Percentiles rank a stretch among this genome's conserved stretches.
Conservation (phyloP, 2,113 vertebrate species). For the Cinclus cinclus region DNA sequence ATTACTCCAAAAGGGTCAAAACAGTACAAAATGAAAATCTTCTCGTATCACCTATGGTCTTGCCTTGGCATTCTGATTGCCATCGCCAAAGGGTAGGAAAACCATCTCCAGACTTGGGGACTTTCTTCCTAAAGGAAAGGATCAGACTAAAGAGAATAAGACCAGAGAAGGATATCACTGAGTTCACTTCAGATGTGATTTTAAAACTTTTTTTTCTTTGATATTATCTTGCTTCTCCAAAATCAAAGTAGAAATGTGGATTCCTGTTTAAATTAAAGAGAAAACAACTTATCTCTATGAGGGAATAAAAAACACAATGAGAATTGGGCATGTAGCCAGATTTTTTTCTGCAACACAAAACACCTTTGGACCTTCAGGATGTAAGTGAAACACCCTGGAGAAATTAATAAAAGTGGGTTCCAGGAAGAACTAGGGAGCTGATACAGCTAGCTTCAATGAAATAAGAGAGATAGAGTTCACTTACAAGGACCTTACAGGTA, state of each 20-base stretch:
- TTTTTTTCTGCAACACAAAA: constrained; percentile 40
- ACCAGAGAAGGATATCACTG: neutral
- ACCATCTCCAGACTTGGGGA: neutral
- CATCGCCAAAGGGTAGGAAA: neutral
- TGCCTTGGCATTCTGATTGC: neutral
- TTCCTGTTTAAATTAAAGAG: constrained; percentile 62
- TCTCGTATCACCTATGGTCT: neutral
- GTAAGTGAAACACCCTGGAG: constrained; percentile 48
- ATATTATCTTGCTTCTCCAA: neutral
- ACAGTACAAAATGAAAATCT: neutral
- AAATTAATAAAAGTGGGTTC: constrained; percentile 63
- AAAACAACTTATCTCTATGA: constrained; percentile 61
- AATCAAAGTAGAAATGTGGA: neutral
- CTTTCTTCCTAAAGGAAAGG: neutral
- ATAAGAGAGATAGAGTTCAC: neutral
- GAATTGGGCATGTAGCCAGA: neutral
- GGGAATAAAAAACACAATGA: constrained; percentile 60
- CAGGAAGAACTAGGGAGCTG: constrained; percentile 27
- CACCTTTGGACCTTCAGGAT: constrained; percentile 9
- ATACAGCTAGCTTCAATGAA: neutral
- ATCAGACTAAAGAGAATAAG: neutral
- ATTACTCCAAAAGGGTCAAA: neutral
- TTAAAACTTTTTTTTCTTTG: neutral
- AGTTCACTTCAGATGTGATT: neutral
- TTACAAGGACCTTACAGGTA: neutral